phyloP scores from a whole-genome alignment of 1,140 invertebrate species.

The Augochlora pura region DNA sequence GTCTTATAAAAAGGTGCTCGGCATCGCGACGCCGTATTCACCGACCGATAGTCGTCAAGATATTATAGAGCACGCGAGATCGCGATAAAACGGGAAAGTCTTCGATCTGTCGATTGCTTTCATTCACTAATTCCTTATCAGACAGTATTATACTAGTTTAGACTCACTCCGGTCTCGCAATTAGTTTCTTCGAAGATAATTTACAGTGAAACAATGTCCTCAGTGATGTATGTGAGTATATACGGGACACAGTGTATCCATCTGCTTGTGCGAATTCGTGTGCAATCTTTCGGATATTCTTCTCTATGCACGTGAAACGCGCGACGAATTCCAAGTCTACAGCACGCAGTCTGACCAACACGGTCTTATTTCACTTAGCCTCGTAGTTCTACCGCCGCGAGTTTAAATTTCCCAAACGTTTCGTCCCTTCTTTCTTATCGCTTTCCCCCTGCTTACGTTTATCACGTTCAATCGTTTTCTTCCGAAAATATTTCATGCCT shows the following conservation, averaged over 20 bases:
- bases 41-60: constrained; percentile 57
- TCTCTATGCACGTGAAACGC: no score
- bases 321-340: no score
- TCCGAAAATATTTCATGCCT: no score
- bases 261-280: no score
- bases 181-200: neutral
- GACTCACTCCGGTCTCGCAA: constrained; percentile 20
- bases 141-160: constrained; percentile 38
- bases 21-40: constrained; percentile 69
- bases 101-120: neutral
- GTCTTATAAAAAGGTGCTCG: constrained; percentile 76
- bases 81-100: neutral
- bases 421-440: no score
- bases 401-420: no score
- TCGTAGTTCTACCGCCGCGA: neutral
- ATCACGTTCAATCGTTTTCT: no score
- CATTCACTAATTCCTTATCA: neutral
- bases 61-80: constrained; percentile 15
- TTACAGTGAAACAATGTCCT: constrained; percentile 67
- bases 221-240: constrained; percentile 68
- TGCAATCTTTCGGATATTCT: no score
- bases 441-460: no score
- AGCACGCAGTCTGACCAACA: neutral
- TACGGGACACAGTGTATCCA: neutral
- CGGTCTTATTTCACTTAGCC: neutral